Base-by-base conservation (phyloP, 2,797 vertebrate species). In the Semaprochilodus insignis region DNA sequence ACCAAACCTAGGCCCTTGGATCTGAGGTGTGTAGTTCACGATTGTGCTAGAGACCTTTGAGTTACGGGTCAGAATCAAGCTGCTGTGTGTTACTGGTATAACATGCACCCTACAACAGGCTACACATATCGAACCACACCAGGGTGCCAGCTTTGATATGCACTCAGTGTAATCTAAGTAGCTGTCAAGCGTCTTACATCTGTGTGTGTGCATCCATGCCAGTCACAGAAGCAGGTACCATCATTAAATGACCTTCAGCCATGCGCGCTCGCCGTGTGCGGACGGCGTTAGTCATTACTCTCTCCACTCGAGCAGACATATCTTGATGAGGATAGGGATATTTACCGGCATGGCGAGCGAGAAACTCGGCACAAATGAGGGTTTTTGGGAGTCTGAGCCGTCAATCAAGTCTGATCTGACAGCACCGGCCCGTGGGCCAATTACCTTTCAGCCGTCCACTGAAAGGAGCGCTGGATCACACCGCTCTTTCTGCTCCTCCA, bases 351-450 rank as follows among this genome's bases (percentile, higher is more conserved):
- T 60, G 66, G 40, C 34, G 48, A 81, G 62, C 60, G 15, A 60
- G 62, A 70, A 83, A 67, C 67, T 74, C 73, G 36, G 48, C 81
- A 75, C 78, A 81, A 83, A 83, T 86, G 25, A 85, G 78, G 79
- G 59, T 80, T 85, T 85, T 71, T 71, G 83, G 81, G 72, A 81
- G 70, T 57, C 44, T 3, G 65, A 36, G 70, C 59, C 73, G 86
- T 70, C 81, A 67, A 57, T 86, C 73, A 69, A 23, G 11, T 25
- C 15, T 8, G 11, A 86, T 74, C 78, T 79, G 77, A 83, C 79
- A 74, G 59, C 62, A 81, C 55, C 74, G 17, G 59, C 70, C 48
- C 65, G 67, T 25, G n/a, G 70, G 55, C 71, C 85, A 86, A 81
- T 86, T 83, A 81, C 59, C 77, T 80, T 84, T 78, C 82, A 79